phyloP scores from a whole-genome alignment of 2,797 vertebrate species.

The Intellagama lesueurii region DNA sequence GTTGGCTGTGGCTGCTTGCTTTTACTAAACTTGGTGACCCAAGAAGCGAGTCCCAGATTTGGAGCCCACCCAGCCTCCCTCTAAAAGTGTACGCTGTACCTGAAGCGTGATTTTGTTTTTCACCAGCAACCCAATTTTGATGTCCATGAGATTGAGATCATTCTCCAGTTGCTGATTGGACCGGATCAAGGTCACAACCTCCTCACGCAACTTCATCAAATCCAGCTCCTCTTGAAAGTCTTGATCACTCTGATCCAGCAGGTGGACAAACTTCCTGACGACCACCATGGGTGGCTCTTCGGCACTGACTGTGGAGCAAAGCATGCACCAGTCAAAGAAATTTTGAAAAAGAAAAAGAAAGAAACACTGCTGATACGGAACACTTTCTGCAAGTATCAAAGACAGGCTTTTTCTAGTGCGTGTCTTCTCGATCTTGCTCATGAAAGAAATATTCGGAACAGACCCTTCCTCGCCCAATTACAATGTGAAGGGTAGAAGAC shows the following conservation, averaged over 20 bases:
- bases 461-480: neutral
- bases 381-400: neutral
- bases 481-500: neutral
- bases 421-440: neutral
- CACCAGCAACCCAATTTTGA: slow-evolving; percentile 96
- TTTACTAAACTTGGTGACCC: neutral
- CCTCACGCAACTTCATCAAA: slow-evolving; percentile 93
- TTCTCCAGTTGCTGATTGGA: slow-evolving; percentile 98
- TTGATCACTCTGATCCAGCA: slow-evolving; percentile 97
- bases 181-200: slow-evolving; percentile 95
- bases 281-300: slow-evolving; percentile 95
- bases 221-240: slow-evolving; percentile 98
- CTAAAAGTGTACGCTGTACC: slow-evolving; percentile 62
- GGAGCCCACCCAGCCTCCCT: neutral
- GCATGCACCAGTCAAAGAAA: neutral
- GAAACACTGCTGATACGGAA: neutral
- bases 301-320: slow-evolving; percentile 84
- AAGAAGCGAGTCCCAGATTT: neutral
- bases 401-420: too few relatives aligned
- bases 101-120: slow-evolving; percentile 98
- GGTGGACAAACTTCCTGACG: slow-evolving; percentile 96
- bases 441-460: neutral
- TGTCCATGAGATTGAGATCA: slow-evolving; percentile 98
- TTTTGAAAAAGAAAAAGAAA: too few relatives aligned
- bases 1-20: too few relatives aligned